Evolutionary conservation across 1,140 invertebrate species (phyloP).

Genomic region (Rhopalosiphum maidis): DNA sequence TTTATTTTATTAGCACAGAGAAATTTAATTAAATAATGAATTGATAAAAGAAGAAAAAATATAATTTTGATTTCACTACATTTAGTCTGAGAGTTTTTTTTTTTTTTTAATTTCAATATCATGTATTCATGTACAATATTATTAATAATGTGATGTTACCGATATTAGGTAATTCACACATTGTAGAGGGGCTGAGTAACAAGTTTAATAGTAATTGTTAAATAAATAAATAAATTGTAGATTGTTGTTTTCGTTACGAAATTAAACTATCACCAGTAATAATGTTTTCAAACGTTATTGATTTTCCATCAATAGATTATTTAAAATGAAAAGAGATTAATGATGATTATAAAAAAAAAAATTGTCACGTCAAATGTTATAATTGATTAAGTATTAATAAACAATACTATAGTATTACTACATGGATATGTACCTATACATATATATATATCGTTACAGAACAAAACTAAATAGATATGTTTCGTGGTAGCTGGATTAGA

Average conservation of each 20-base stretch:
- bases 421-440: neutral
- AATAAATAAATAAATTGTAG: neutral
- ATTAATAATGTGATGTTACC: too few relatives aligned
- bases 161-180: neutral
- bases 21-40: neutral
- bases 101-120: neutral
- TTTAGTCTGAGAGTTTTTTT: too few relatives aligned
- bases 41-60: neutral
- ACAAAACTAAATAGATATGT: neutral
- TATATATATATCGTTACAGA: neutral
- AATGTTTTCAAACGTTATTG: neutral
- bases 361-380: neutral
- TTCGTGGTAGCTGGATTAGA: neutral
- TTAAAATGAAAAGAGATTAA: neutral
- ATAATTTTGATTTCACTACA: too few relatives aligned
- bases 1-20: neutral
- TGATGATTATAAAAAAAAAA: neutral
- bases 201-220: neutral
- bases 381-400: constrained; percentile 15
- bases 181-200: neutral
- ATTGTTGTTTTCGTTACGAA: neutral
- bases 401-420: neutral
- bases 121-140: too few relatives aligned
- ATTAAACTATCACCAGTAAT: neutral
- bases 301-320: neutral